These are phyloP conservation scores for Anguilla anguilla DNA, from an alignment of 2,797 vertebrate genomes.

Conservation along the genomic window DNA sequence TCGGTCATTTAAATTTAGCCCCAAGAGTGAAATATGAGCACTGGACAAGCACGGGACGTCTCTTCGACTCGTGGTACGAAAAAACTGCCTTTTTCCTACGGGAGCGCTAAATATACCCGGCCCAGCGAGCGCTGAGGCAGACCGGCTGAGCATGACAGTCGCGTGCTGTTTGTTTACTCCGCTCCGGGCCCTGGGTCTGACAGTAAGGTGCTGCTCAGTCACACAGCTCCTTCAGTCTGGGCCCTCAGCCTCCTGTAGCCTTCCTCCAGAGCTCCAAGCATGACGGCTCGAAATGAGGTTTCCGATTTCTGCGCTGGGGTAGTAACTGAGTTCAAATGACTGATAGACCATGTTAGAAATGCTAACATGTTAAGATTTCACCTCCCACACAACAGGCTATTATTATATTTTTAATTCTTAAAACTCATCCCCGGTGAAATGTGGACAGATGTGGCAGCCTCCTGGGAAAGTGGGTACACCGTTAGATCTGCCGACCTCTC, in stretches of 20 bases:
- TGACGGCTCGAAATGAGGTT: background rate
- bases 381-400: background rate
- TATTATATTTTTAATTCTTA: background rate
- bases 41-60: background rate
- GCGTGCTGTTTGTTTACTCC: slow-evolving; percentile 11
- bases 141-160: background rate
- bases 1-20: background rate
- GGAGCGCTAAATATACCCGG: background rate
- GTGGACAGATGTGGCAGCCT: background rate
- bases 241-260: background rate
- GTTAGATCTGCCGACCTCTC: background rate
- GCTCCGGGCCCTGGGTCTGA: background rate
- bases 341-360: background rate
- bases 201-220: background rate
- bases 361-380: background rate
- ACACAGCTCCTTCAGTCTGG: background rate
- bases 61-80: background rate
- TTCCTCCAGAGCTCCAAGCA: too few species aligned
- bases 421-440: background rate
- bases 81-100: background rate
- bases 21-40: background rate
- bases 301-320: background rate
- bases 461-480: background rate
- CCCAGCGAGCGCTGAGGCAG: background rate
- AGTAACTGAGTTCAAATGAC: background rate